Base-by-base conservation (phyloP, 2,888 invertebrate species). In the Prenolepis imparis region DNA sequence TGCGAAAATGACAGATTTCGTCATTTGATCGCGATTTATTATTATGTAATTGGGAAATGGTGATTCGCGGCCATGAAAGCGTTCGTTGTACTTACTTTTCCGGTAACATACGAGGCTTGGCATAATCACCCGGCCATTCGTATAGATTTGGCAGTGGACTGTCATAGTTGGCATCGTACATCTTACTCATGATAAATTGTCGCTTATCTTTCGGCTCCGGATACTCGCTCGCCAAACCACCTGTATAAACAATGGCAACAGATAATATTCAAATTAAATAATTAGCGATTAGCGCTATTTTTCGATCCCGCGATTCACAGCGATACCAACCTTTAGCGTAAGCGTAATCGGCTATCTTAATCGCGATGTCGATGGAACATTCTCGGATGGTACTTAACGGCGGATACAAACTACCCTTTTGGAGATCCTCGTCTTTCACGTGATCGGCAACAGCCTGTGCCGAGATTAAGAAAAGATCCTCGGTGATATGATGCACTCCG, bases 401-500 rank as follows among this genome's bases (percentile, higher is more conserved):
- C 8, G 99, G 99, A 94, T 99, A 99, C 72, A 99, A 96, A 86
- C 99, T 97, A 11, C 99, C 99, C 78, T 96, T 96, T 0, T 96
- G 96, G 73, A 99, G 95, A 95, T 99, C 98, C 11, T 96, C 96
- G 77, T 98, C 97, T 0, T 97, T 97, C 0, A 99, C 99, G 91
- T 97, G 96, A 90, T 97, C 96, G 1, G 99, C 98, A 78, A 98
- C 96, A 67, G 97, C 98, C 96, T 98, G 97, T n/a, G 99, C 99
- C 18, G 99, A 98, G 77, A 98, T 97, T 70, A 99, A 96, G 96
- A 99, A 99, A 95, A 99, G 96, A 87, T 97, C 97, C 93, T 99
- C 99, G 8, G 97, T 97, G 93, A 99, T 98, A 93, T 99, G 98
- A 93, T 98, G 98, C 6, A 98, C 97, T 81, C 98, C 98, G 44